These are phyloP conservation scores for Drosophila chauvacae DNA, from an alignment of 1,140 invertebrate genomes.

Conservation along the genomic window DNA sequence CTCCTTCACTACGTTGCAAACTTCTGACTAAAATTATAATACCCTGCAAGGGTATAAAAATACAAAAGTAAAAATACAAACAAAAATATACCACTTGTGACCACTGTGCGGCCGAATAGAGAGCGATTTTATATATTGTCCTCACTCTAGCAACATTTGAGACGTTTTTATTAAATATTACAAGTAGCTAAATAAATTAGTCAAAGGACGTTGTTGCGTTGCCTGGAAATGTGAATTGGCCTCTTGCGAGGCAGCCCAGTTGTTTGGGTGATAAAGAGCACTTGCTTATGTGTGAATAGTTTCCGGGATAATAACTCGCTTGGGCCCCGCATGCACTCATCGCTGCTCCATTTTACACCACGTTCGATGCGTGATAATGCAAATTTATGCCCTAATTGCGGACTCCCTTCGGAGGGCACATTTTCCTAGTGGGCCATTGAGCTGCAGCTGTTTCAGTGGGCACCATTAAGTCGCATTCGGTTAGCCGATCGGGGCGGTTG, in stretches of 20 bases:
- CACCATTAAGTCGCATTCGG: constrained; percentile 71
- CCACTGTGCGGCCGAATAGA: constrained; percentile 1
- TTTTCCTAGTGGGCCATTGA: constrained; percentile 39
- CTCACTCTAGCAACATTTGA: constrained; percentile 43
- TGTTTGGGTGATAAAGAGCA: background rate
- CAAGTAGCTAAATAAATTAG: constrained; percentile 72
- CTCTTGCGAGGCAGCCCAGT: background rate
- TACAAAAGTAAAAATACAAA: background rate
- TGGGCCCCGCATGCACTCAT: background rate
- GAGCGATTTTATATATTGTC: constrained; percentile 5
- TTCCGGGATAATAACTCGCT: constrained; percentile 2
- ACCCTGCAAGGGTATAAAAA: too few relatives aligned
- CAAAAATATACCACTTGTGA: background rate
- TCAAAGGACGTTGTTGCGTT: constrained; percentile 34
- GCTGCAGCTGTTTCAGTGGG: constrained; percentile 49
- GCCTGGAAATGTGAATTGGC: constrained; percentile 24
- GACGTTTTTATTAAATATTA: constrained; percentile 72
- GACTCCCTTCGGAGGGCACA: constrained; percentile 28
- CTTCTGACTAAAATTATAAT: too few relatives aligned
- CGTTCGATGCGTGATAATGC: constrained; percentile 56
- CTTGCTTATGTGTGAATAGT: background rate
- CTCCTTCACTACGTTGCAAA: too few relatives aligned
- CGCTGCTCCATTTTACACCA: constrained; percentile 12
- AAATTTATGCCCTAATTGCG: constrained; percentile 74
- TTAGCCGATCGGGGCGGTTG: constrained; percentile 36